Base-by-base conservation (phyloP, 1,140 invertebrate species). In the Calephelis nemesis region DNA sequence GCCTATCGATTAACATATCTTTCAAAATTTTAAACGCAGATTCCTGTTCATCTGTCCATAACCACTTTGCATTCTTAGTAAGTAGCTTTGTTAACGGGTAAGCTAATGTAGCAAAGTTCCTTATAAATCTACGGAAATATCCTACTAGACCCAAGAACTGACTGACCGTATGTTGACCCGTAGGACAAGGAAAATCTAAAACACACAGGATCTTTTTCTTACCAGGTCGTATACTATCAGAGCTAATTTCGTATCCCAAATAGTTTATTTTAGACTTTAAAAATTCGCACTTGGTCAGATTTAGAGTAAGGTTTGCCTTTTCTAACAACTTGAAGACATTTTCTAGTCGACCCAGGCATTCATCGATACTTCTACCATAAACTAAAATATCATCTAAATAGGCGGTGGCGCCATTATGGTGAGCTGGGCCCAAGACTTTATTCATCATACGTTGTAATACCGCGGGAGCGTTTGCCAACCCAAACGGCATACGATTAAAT, bases 401-500 rank as follows among this genome's bases (percentile, higher is more conserved):
- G 8, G 66, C 67, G 4, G 68, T 69, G 10, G 69, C 58, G 5
- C 15, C 19, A 30, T 11, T 40, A 4, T 50, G 67, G 6, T 63
- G 40, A n/a, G 45, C 7, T 1, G 47, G 10, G 19, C 52, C 72
- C 12, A 71, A 48, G 13, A 71, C 49, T 7, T 19, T 47, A 49
- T 71, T 70, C 13, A 71, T 74, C 50, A 71, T 66, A 19, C 67
- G 45, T 47, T 75, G 67, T 40, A 75, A 73, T 1, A 69, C 60
- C 0, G 71, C 69, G 0, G 71, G 69, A 6, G 74, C 74, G 15
- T 74, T 74, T 11, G 68, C 69, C 11, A 70, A 42, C 6, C 72
- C 72, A 60, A 74, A 74, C 13, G 69, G 72, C 69, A 74, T 69
- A 15, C 69, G 66, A 9, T 30, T 30, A 4, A 30, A 30, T 30